A percentile compares a stretch with the other conserved stretches of the same genome.
Conservation (phyloP, 2,797 vertebrate species). For the Amphiprion clarkii region DNA sequence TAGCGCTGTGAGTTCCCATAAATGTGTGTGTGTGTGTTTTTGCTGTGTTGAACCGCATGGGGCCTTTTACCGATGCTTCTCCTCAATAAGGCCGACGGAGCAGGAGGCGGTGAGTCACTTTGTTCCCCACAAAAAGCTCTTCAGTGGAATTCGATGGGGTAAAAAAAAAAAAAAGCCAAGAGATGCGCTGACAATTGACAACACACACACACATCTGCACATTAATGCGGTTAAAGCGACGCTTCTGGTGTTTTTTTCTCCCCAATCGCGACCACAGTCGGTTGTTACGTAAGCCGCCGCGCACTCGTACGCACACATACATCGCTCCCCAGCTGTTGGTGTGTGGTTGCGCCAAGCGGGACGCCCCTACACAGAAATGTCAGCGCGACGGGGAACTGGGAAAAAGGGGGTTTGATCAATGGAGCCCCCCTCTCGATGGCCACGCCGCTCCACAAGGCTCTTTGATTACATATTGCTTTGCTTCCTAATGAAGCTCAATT, state of each 20-base stretch:
- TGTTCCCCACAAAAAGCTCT: conserved; percentile 69
- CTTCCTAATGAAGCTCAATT: conserved; percentile 82
- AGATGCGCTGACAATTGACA: conserved; percentile 42
- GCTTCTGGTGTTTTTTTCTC: too few relatives aligned
- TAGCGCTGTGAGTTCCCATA: conserved; percentile 21
- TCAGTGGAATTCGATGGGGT: conserved; percentile 66
- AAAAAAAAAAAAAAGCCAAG: conserved; percentile 18
- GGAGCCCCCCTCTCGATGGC: conserved; percentile 67
- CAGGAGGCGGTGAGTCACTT: conserved; percentile 62
- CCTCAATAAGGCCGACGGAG: conserved; percentile 60
- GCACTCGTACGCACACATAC: conserved; percentile 28
- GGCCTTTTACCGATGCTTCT: conserved; percentile 66
- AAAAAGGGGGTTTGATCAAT: conserved; percentile 84
- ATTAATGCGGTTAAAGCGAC: too few relatives aligned
- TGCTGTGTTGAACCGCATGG: conserved; percentile 50
- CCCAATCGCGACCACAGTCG: neutral
- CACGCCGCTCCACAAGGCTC: conserved; percentile 57
- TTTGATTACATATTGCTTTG: conserved; percentile 84
- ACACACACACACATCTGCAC: neutral
- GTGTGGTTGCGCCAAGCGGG: conserved; percentile 70
- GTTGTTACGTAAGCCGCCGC: neutral
- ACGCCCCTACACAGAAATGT: conserved; percentile 82
- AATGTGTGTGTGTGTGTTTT: conserved; percentile 35
- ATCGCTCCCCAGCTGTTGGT: conserved; percentile 72
- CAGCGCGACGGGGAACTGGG: conserved; percentile 78